Evolutionary conservation across 2,797 vertebrate genomes (phyloP), one percentile per base, ranked within the genome.

Genomic region (Rhynchotus rufescens): DNA sequence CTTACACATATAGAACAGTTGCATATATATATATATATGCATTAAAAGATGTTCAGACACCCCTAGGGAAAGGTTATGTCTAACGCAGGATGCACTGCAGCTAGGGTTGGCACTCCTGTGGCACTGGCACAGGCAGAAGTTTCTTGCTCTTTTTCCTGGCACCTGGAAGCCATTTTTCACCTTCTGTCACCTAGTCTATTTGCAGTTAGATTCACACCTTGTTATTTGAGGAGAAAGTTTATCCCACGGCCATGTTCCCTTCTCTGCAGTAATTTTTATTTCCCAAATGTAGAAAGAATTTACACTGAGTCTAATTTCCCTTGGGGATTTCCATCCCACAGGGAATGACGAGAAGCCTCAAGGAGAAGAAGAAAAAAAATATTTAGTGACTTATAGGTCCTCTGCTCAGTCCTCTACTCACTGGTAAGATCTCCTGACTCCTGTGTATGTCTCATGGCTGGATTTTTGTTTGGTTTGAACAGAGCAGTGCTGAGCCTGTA

Each of bases 341-440:
- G 40, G 96, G 47, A 90, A 68, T 54, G 74, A 88, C 22, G 7
- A 32, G n/a, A 89, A 77, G 85, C 80, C 88, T 93, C 67, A 88
- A 94, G 93, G 82, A 97, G 87, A 85, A 62, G 64, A 51, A 96
- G 93, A 95, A 95, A 95, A 95, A 44, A 44, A 44, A 44, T 8
- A 95, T 94, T 93, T 96, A 94, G 95, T 90, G 88, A 95, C 82
- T 89, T 90, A 64, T 56, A 93, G 84, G 91, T 71, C 77, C 44
- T 95, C 47, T 80, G 68, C 47, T 91, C 45, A 30, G 80, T 51
- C 61, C 45, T 62, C 73, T 86, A 67, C 71, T 95, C 76, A 57
- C 84, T 76, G 78, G 8, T 36, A 60, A 96, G 71, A 94, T 96
- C 86, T 93, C 80, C 86, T 77, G 82, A 80, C 96, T 94, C 87